Percentiles rank a stretch among this genome's conserved stretches.
These are phyloP conservation scores for Andrena trimmerana DNA, from an alignment of 2,888 invertebrate species.

Conservation along the genomic window DNA sequence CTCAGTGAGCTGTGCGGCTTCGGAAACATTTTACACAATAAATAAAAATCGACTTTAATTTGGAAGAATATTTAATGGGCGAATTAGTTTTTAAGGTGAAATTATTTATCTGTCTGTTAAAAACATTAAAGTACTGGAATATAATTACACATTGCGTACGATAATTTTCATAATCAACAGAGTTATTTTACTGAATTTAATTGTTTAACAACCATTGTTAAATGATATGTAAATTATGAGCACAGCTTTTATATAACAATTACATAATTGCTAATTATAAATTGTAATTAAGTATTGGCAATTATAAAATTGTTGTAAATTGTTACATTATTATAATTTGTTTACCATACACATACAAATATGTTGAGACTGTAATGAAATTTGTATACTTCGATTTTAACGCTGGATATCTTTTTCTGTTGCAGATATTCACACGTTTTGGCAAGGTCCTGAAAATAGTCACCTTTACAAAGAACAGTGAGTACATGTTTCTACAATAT, in stretches of 20 bases:
- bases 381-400: not conserved
- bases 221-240: too few relatives aligned
- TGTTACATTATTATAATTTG: too few relatives aligned
- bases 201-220: not conserved
- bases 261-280: too few relatives aligned
- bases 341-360: too few relatives aligned
- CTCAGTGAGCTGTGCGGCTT: not conserved
- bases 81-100: not conserved
- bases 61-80: not conserved
- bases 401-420: slow-evolving; percentile 73
- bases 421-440: slow-evolving; percentile 98
- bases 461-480: slow-evolving; percentile 99
- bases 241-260: too few relatives aligned
- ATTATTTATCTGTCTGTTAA: not conserved
- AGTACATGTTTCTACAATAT: slow-evolving; percentile 85
- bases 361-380: too few relatives aligned
- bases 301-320: too few relatives aligned
- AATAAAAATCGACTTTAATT: not conserved
- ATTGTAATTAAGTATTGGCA: too few relatives aligned
- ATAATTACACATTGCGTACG: not conserved
- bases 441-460: slow-evolving; percentile 99
- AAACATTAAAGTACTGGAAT: too few relatives aligned
- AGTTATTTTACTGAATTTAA: not conserved
- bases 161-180: not conserved
- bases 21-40: not conserved